Evolutionary conservation across 2,888 invertebrate species (phyloP).

Genomic region (Euspilapteryx auroguttella): DNA sequence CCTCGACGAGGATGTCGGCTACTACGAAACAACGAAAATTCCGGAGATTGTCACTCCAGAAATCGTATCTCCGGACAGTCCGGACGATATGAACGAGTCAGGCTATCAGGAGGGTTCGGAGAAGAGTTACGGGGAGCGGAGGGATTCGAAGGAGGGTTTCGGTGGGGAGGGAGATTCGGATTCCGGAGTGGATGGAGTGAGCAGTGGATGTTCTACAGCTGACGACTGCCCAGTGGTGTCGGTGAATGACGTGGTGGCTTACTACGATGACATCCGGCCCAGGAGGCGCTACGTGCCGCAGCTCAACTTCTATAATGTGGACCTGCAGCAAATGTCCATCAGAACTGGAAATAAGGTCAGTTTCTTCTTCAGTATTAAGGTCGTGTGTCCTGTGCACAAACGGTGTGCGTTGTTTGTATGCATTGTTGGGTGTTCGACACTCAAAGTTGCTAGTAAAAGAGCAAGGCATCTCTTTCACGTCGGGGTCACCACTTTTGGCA

Average conservation of each 20-base stretch:
- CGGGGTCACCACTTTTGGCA: too few species aligned
- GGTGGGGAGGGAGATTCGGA: constrained; percentile 51
- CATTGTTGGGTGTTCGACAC: too few species aligned
- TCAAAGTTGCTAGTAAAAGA: too few species aligned
- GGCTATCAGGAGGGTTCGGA: constrained; percentile 51
- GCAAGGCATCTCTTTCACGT: too few species aligned
- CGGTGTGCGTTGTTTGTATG: too few species aligned
- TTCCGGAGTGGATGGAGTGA: constrained; percentile 61
- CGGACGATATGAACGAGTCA: constrained; percentile 50
- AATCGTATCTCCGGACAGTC: too few species aligned
- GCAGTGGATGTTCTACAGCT: constrained; percentile 59
- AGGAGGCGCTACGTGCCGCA: constrained; percentile 42
- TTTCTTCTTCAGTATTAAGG: too few species aligned
- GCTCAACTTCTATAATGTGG: constrained; percentile 45
- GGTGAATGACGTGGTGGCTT: constrained; percentile 51
- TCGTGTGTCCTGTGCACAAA: too few species aligned
- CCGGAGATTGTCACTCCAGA: constrained; percentile 48
- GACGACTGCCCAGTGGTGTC: constrained; percentile 61
- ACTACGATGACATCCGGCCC: constrained; percentile 46
- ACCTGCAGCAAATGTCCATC: constrained; percentile 43
- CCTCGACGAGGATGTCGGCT: constrained; percentile 39
- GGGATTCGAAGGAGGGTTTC: constrained; percentile 47
- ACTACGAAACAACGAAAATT: constrained; percentile 38
- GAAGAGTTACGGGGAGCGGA: constrained; percentile 40
- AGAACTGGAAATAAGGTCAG: constrained; percentile 42